Percentiles rank a stretch among this genome's conserved stretches.
phyloP scores from a whole-genome alignment of 1,140 invertebrate genomes.

The Zaprionus inermis region DNA sequence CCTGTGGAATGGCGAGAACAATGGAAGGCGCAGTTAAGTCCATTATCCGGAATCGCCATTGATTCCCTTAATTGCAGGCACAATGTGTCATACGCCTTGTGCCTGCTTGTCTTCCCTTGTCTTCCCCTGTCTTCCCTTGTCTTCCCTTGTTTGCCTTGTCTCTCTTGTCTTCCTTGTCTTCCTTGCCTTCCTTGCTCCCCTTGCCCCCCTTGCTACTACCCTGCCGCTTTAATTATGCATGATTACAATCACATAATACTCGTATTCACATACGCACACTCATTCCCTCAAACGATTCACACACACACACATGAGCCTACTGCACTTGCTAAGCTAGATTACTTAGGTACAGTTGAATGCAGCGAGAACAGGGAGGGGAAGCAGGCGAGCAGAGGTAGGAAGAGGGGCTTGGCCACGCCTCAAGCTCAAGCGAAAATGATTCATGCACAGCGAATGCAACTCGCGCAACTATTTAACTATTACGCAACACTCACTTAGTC shows the following conservation, averaged over 20 bases:
- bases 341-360: background rate
- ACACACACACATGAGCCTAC: background rate
- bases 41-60: conserved; percentile 2
- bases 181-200: too few species aligned
- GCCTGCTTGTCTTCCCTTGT: background rate
- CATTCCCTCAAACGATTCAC: background rate
- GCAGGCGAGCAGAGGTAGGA: background rate
- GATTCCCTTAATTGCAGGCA: background rate
- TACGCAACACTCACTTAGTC: conserved; percentile 22
- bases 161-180: too few species aligned
- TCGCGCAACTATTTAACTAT: conserved; percentile 21
- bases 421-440: conserved; percentile 1
- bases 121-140: background rate
- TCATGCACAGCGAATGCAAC: conserved; percentile 17
- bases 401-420: background rate
- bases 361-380: background rate
- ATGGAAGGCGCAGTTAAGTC: background rate
- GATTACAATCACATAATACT: conserved; percentile 5
- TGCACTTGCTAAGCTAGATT: background rate
- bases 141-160: background rate
- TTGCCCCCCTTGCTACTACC: too few species aligned
- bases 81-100: background rate
- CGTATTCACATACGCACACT: too few species aligned
- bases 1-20: background rate
- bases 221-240: conserved; percentile 7